Base-by-base conservation (phyloP, 2,797 vertebrate genomes). In the Muscicapa comitata region DNA sequence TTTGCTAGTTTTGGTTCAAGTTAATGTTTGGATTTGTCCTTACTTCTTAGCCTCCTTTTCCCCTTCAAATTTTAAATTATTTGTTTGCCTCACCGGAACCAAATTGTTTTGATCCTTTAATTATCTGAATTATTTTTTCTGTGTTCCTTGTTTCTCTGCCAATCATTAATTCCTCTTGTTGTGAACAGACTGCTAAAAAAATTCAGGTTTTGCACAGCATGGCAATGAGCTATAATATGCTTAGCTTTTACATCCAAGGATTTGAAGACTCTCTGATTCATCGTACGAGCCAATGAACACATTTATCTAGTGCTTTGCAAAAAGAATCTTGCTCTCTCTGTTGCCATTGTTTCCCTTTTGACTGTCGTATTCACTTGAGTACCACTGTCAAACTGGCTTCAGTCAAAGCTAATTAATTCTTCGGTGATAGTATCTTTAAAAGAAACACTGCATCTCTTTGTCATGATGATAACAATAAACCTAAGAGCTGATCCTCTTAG, bases 401-500 rank as follows among this genome's bases (percentile, higher is more conserved):
- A 87, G 81, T 78, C 59, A 86, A 28, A 87, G 53, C 40, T 78
- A 86, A 85, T 93, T 80, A 92, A 96, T 83, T 95, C 84, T 45
- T 66, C 3, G 17, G 50, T 37, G 84, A 83, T 57, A 73, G 18
- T 35, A 80, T 75, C 75, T 84, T 86, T 72, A 86, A 75, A 67
- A 77, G 90, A 92, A 86, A 92, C 33, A 63, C 6, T 71, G 31
- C 66, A 58, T 90, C 54, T 72, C n/a, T 47, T 33, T 82, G 43
- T 80, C 62, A 45, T 66, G 29, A 61, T 57, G 51, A 74, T 78
- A 93, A 59, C 33, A 72, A 37, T 19, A 92, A 61, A 73, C 38
- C 18, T 58, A 21, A 71, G 45, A 73, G 61, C 29, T 77, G 47
- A 93, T 89, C 50, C 50, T 89, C n/a, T 61, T 83, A 58, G 31